Percentiles rank a stretch among this genome's conserved stretches.
Conservation (phyloP, 1,140 invertebrate genomes). For the Caenorhabditis briggsae region DNA sequence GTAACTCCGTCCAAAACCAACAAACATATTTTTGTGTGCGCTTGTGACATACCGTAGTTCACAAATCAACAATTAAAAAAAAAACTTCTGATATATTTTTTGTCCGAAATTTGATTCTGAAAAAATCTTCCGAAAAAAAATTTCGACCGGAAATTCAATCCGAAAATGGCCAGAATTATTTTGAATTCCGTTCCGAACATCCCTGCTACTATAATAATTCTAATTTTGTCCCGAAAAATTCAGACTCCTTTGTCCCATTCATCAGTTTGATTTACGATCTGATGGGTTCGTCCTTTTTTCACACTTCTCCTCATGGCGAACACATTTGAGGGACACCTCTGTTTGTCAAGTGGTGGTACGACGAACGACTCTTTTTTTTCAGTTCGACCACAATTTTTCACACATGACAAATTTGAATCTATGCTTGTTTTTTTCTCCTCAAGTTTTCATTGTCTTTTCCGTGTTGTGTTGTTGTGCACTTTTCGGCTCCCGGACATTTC, state of each 20-base stretch:
- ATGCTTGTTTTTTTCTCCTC: not conserved
- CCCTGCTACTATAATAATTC: too few relatives aligned
- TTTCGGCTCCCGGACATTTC: too few relatives aligned
- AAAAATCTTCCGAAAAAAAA: too few relatives aligned
- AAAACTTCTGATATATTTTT: too few relatives aligned
- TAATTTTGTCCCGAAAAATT: not conserved
- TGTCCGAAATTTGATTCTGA: too few relatives aligned
- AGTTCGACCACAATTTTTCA: conserved; percentile 28
- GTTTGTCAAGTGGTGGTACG: conserved; percentile 37
- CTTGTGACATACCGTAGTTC: too few relatives aligned
- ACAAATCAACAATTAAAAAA: too few relatives aligned
- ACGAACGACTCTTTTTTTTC: not conserved
- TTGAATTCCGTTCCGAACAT: too few relatives aligned
- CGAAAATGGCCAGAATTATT: too few relatives aligned
- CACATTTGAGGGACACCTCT: conserved; percentile 41
- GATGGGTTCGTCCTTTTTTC: conserved; percentile 20
- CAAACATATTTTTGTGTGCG: too few relatives aligned
- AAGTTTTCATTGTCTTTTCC: conserved; percentile 29
- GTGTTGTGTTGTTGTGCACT: not conserved
- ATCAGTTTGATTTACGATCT: conserved; percentile 6
- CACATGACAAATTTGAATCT: conserved; percentile 45
- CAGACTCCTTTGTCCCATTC: not conserved
- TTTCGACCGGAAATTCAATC: too few relatives aligned
- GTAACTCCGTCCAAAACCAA: too few relatives aligned
- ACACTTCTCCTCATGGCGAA: conserved; percentile 2